Evolutionary conservation across 2,797 vertebrate species (phyloP), one percentile per base, ranked within the genome.

Genomic region (Buceros bicornis): DNA sequence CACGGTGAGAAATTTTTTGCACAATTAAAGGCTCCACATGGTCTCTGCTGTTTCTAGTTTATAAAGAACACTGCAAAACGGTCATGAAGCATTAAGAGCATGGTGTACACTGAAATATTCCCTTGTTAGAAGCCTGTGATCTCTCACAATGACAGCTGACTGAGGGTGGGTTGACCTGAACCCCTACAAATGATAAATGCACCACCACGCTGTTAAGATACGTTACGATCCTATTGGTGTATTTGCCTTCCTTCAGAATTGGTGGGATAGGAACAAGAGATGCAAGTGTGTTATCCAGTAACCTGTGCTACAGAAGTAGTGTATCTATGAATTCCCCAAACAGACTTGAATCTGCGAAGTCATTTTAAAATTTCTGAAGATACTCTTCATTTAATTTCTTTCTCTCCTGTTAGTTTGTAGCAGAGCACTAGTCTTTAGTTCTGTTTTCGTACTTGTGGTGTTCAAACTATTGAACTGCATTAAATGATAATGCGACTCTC

Each of bases 281-380:
- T 37, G 1, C 33, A 42, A 51, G 50, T 40, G 19, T 4, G 10
- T 93, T 89, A 16, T 48, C 11, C 5, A 56, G n/a, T 54, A 40
- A 57, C 16, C 11, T 0, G 1, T 67, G 4, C 33, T 45, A 5
- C 1, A 3, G 45, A 61, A 35, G 26, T 18, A 24, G 29, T 79
- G 6, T 62, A 22, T n/a, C 7, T n/a, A 29, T 31, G 22, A 40
- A 42, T 40, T 65, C 25, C 10, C 22, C 37, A 65, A 58, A 76
- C 26, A 53, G 17, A 56, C 21, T 67, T 60, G 7, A 53, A 26
- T 64, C 33, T 69, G 2, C 56, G 56, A 69, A 89, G 65, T 47
- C 7, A 5, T 69, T 64, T 61, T 13, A 24, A 50, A 31, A 45
- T 48, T 66, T 73, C 17, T 35, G 14, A 82, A 53, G 54, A 19